Evolutionary conservation across 2,113 vertebrate genomes (phyloP).

Genomic region (Peromyscus leucopus): DNA sequence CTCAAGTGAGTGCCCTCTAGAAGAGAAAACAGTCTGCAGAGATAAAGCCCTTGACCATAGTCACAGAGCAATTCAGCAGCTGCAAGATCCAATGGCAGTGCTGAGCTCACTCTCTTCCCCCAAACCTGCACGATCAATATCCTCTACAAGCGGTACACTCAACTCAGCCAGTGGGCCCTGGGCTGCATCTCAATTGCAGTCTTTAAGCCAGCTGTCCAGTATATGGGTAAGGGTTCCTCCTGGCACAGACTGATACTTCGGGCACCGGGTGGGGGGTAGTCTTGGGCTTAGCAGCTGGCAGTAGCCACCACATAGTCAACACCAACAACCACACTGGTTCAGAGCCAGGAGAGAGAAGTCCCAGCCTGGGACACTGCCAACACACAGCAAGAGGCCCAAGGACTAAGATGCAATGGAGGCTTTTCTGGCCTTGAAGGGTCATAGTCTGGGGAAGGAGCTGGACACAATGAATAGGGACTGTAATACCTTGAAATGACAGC

Average conservation of each 20-base stretch:
- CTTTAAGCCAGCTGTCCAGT: slow-evolving; percentile 77
- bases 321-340: slow-evolving; percentile 57
- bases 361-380: background rate
- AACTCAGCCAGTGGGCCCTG: background rate
- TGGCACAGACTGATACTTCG: slow-evolving; percentile 66
- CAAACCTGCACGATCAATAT: background rate
- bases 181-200: slow-evolving; percentile 74
- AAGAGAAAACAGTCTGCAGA: background rate
- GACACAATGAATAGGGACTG: background rate
- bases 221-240: slow-evolving; percentile 68
- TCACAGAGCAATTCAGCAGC: background rate
- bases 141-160: background rate
- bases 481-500: background rate
- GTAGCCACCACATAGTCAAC: background rate
- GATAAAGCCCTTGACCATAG: background rate
- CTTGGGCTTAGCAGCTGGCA: slow-evolving; percentile 61
- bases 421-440: background rate
- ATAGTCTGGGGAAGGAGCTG: background rate
- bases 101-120: background rate
- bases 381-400: slow-evolving; percentile 3
- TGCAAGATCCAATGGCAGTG: background rate
- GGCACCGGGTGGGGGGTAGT: slow-evolving; percentile 24
- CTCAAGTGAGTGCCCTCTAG: background rate
- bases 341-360: slow-evolving; percentile 10
- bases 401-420: background rate